Evolutionary conservation across 2,797 vertebrate genomes (phyloP).

Genomic region (Silurus aristotelis): DNA sequence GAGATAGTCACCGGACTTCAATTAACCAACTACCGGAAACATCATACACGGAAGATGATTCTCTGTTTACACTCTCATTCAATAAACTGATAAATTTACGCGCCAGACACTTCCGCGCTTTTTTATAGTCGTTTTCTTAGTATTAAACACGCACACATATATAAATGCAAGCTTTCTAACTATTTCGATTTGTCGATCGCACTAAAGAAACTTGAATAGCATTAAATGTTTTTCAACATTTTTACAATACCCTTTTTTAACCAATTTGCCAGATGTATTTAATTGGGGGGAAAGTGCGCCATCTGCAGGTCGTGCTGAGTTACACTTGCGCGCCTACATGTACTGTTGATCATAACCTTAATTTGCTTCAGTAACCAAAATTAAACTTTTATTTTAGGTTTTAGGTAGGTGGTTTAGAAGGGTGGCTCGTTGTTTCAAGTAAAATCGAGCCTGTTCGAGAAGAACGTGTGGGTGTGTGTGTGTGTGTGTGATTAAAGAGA

Average conservation of each 20-base stretch:
- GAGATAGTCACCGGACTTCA: not conserved
- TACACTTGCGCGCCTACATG: not conserved
- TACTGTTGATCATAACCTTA: not conserved
- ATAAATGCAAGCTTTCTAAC: not conserved
- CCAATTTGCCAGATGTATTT: not conserved
- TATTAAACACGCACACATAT: too few relatives aligned
- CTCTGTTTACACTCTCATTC: not conserved
- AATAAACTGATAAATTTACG: not conserved
- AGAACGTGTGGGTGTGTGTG: not conserved
- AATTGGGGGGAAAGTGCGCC: not conserved
- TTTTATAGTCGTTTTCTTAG: not conserved
- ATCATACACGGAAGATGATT: not conserved
- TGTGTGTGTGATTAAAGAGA: not conserved
- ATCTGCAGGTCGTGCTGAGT: not conserved
- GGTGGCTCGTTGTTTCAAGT: not conserved
- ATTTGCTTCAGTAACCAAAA: not conserved
- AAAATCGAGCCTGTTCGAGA: not conserved
- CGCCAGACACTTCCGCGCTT: not conserved
- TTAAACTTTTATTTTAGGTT: not conserved
- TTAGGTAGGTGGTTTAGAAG: not conserved
- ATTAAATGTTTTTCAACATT: not conserved
- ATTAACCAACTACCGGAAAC: not conserved
- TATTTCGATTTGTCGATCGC: not conserved
- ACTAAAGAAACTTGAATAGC: not conserved
- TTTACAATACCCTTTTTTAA: too few relatives aligned